phyloP scores from a whole-genome alignment of 2,888 invertebrate species.

The Plagodis pulveraria region DNA sequence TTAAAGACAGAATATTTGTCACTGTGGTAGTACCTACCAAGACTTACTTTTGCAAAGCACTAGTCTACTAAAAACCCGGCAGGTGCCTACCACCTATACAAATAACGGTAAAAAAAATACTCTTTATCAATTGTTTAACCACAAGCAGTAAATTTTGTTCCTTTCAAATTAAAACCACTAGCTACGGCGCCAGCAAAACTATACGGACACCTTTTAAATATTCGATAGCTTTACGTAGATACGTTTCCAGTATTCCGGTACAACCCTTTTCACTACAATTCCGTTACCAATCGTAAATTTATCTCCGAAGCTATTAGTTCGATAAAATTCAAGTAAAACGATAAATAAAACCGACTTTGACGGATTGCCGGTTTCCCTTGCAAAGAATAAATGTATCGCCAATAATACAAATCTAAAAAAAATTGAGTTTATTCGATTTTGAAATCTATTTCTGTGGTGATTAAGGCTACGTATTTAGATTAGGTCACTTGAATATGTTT shows the following conservation, averaged over 20 bases:
- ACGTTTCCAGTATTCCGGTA: constrained; percentile 17
- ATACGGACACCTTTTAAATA: constrained; percentile 25
- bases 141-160: too few relatives aligned
- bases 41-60: too few relatives aligned
- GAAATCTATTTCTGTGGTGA: constrained; percentile 1
- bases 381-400: constrained; percentile 65
- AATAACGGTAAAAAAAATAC: too few relatives aligned
- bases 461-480: constrained; percentile 5
- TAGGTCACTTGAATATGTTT: constrained; percentile 36
- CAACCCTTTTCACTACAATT: constrained; percentile 75
- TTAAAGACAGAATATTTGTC: too few relatives aligned
- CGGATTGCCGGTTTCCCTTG: constrained; percentile 79
- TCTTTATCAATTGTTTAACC: too few relatives aligned
- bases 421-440: constrained; percentile 1
- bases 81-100: too few relatives aligned
- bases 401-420: neutral
- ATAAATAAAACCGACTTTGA: constrained; percentile 83
- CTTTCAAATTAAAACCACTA: too few relatives aligned
- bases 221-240: constrained; percentile 19
- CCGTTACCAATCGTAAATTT: constrained; percentile 80
- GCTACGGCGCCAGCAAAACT: constrained; percentile 3
- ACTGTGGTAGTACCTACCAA: too few relatives aligned
- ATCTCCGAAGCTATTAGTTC: constrained; percentile 82
- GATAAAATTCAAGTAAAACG: constrained; percentile 84
- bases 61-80: too few relatives aligned